Percentiles rank a stretch among this genome's conserved stretches.
Conservation (phyloP, 2,797 vertebrate genomes). For the Acomys russatus region DNA sequence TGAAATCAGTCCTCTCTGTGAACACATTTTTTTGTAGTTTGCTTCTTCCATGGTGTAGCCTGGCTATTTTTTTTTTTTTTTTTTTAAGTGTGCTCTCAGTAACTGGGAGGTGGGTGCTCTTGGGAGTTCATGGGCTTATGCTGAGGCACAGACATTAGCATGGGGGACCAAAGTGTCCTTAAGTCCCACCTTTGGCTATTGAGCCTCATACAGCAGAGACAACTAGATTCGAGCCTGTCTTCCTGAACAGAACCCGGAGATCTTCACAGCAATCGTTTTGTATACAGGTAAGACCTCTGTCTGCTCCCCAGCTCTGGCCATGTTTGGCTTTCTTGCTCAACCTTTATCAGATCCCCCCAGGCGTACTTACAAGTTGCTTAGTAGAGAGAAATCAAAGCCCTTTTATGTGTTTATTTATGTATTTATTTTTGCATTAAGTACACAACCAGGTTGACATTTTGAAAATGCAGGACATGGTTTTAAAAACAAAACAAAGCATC, state of each 20-base stretch:
- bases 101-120: not conserved
- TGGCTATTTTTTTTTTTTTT: not conserved
- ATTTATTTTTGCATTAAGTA: not conserved
- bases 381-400: not conserved
- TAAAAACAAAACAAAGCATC: not conserved
- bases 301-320: too few relatives aligned
- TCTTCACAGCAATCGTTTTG: not conserved
- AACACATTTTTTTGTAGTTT: not conserved
- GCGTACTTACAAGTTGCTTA: too few relatives aligned
- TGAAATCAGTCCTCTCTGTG: not conserved
- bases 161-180: not conserved
- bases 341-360: rapidly evolving
- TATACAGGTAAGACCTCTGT: not conserved
- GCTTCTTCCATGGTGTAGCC: rapidly evolving
- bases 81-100: rapidly evolving
- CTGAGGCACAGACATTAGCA: not conserved
- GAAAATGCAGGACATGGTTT: not conserved
- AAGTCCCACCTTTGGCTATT: too few relatives aligned
- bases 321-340: not conserved
- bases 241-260: too few relatives aligned
- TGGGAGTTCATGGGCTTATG: not conserved
- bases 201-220: too few relatives aligned
- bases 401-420: not conserved
- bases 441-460: not conserved
- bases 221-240: not conserved